phyloP scores from a whole-genome alignment of 2,113 vertebrate species.

The Nematolebias whitei region DNA sequence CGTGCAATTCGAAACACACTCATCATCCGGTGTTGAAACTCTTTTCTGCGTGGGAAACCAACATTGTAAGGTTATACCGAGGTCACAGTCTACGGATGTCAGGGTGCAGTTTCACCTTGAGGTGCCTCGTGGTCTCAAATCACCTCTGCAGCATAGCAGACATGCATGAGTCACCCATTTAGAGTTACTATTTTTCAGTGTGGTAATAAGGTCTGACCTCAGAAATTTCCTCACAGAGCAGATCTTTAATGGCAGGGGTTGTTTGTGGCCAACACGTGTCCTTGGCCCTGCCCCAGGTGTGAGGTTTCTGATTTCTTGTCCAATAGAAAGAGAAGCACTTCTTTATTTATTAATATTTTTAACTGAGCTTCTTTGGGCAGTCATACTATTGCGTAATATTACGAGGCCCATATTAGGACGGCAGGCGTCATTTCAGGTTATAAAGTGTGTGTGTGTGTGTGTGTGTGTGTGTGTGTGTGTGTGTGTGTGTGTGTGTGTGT shows the following conservation, averaged over 20 bases:
- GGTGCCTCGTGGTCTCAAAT: conserved; percentile 20
- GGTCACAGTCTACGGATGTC: conserved; percentile 4
- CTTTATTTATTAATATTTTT: conserved; percentile 50
- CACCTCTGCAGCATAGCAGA: conserved; percentile 15
- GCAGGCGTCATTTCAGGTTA: conserved; percentile 64
- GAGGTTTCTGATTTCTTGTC: conserved; percentile 47
- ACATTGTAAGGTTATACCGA: neutral
- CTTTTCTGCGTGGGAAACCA: neutral
- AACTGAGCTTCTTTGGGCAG: conserved; percentile 39
- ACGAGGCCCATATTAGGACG: conserved; percentile 63
- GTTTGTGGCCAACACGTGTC: conserved; percentile 54
- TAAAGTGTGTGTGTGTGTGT: conserved; percentile 39
- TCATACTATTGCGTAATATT: conserved; percentile 70
- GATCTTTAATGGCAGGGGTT: conserved; percentile 43
- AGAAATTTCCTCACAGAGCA: conserved; percentile 49
- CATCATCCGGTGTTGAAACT: neutral
- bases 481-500: no score
- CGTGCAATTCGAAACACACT: neutral
- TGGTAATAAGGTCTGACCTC: conserved; percentile 35
- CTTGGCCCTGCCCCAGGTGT: conserved; percentile 52
- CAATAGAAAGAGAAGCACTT: conserved; percentile 46
- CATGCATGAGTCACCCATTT: conserved; percentile 43
- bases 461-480: no score
- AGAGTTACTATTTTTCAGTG: conserved; percentile 33
- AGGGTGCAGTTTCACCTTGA: conserved; percentile 28